Evolutionary conservation across 2,888 invertebrate species (phyloP).

Genomic region (Boloria euphrosyne): DNA sequence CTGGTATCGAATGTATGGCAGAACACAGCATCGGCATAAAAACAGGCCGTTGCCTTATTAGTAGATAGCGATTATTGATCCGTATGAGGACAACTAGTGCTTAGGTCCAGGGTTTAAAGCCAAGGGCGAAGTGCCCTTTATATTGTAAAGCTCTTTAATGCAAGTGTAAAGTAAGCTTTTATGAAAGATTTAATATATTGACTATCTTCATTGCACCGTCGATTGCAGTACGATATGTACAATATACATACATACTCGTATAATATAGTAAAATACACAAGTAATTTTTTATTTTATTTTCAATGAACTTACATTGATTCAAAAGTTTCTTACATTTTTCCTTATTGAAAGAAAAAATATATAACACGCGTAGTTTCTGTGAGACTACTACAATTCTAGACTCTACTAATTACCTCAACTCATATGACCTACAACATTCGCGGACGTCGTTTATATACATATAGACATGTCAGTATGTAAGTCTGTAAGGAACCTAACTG

Average conservation of each 20-base stretch:
- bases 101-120: constrained; percentile 38
- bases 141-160: not conserved
- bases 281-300: too few relatives aligned
- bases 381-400: not conserved
- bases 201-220: not conserved
- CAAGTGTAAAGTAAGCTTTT: not conserved
- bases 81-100: constrained; percentile 47
- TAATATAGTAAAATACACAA: too few relatives aligned
- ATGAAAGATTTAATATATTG: not conserved
- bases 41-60: constrained; percentile 64
- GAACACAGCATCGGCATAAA: constrained; percentile 52
- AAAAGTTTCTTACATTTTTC: too few relatives aligned
- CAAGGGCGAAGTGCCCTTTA: constrained; percentile 36
- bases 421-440: constrained; percentile 18
- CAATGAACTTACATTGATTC: too few relatives aligned
- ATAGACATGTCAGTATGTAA: too few relatives aligned
- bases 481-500: too few relatives aligned
- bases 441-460: not conserved
- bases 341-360: not conserved
- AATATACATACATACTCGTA: too few relatives aligned
- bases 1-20: constrained; percentile 62
- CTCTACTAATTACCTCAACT: constrained; percentile 7
- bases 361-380: not conserved
- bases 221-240: too few relatives aligned
- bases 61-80: constrained; percentile 65